phyloP scores from a whole-genome alignment of 2,113 vertebrate genomes.

The Corydoras maculifer region DNA sequence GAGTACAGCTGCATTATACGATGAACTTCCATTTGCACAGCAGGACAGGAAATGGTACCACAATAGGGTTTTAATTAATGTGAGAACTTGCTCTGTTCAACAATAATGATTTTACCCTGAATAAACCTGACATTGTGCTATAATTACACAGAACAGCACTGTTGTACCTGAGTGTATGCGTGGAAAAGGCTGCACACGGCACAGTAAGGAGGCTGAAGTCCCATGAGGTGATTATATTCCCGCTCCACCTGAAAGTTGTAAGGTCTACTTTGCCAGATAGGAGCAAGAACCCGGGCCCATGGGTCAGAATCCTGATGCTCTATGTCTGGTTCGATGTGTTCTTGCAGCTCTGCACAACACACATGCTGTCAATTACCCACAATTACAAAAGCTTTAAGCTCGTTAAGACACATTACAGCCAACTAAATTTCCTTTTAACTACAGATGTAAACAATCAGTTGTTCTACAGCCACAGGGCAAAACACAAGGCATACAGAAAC shows the following conservation, averaged over 20 bases:
- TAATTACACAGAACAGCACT: neutral
- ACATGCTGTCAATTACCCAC: neutral
- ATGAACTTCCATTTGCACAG: too few relatives aligned
- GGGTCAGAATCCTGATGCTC: slow-evolving; percentile 67
- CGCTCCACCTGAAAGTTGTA: slow-evolving; percentile 79
- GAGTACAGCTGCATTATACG: too few relatives aligned
- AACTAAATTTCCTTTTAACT: too few relatives aligned
- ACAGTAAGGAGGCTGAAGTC: slow-evolving; percentile 81
- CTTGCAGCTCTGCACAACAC: slow-evolving; percentile 44
- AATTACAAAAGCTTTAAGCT: too few relatives aligned
- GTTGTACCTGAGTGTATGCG: slow-evolving; percentile 73
- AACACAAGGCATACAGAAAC: too few relatives aligned
- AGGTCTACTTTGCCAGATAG: slow-evolving; percentile 86
- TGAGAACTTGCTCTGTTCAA: too few relatives aligned
- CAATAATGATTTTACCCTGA: too few relatives aligned
- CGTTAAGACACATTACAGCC: too few relatives aligned
- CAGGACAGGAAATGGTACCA: too few relatives aligned
- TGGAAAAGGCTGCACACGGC: slow-evolving; percentile 91
- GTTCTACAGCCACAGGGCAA: too few relatives aligned
- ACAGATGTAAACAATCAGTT: too few relatives aligned
- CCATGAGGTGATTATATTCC: slow-evolving; percentile 82
- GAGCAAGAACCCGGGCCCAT: slow-evolving; percentile 83
- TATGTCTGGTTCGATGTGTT: slow-evolving; percentile 68
- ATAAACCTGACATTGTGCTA: neutral
- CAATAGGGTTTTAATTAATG: too few relatives aligned